Conservation (phyloP, 2,888 invertebrate genomes). For the Artemia sinica region DNA sequence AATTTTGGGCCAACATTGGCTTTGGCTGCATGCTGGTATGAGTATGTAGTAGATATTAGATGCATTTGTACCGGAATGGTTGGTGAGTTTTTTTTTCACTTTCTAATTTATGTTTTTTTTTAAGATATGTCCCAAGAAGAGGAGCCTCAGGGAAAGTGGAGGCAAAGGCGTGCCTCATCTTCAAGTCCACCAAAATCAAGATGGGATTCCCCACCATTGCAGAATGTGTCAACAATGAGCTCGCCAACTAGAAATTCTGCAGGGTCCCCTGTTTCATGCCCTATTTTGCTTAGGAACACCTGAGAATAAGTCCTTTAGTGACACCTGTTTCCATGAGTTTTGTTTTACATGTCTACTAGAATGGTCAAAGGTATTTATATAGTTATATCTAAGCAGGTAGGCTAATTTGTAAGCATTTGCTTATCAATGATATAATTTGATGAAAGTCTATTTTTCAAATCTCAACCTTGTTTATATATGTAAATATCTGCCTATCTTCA, state of each 20-base stretch:
- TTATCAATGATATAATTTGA: neutral
- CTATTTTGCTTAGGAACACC: constrained; percentile 79
- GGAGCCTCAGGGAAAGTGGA: too few relatives aligned
- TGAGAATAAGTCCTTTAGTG: constrained; percentile 72
- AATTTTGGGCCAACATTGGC: too few relatives aligned
- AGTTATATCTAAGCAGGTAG: neutral
- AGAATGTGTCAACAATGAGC: neutral
- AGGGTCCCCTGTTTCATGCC: constrained; percentile 49
- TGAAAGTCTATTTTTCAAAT: neutral
- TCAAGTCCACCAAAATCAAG: neutral
- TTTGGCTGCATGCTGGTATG: too few relatives aligned
- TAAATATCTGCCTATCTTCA: too few relatives aligned
- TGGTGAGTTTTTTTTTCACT: too few relatives aligned
- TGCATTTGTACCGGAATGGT: too few relatives aligned
- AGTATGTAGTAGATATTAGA: too few relatives aligned
- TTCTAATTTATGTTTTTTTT: too few relatives aligned
- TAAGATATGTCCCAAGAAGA: too few relatives aligned
- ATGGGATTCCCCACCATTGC: constrained; percentile 7
- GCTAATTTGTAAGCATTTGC: neutral
- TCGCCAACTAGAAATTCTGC: neutral
- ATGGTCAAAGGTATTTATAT: constrained; percentile 56
- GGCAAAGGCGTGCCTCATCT: neutral
- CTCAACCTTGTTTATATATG: too few relatives aligned
- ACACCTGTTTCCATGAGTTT: constrained; percentile 81
- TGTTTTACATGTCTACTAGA: constrained; percentile 79